These are phyloP conservation scores for Lithobates pipiens DNA, from an alignment of 2,797 vertebrate species.

Conservation along the genomic window DNA sequence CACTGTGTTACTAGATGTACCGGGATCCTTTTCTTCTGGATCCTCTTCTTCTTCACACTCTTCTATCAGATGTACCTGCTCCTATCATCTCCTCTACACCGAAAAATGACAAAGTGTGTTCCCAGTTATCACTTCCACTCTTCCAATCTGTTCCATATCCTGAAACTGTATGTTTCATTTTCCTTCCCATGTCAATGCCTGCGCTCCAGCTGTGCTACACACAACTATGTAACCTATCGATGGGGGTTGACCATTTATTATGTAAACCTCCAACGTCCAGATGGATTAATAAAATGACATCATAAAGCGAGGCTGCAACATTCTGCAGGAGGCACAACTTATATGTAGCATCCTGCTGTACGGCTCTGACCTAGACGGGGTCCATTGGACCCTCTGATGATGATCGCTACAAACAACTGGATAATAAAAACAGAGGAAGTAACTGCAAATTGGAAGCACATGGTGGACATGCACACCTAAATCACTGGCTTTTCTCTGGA, in stretches of 20 bases:
- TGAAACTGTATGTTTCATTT: neutral
- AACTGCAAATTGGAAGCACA: slow-evolving; percentile 36
- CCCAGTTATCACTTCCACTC: neutral
- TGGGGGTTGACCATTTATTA: slow-evolving; percentile 30
- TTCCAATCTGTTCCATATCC: neutral
- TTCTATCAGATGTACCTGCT: no score
- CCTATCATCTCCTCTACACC: no score
- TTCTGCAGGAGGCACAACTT: neutral
- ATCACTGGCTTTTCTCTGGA: slow-evolving; percentile 22
- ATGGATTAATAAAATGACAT: slow-evolving; percentile 48
- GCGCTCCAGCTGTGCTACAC: slow-evolving; percentile 1
- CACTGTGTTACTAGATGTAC: no score
- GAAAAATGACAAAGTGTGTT: no score
- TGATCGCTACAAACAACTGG: slow-evolving; percentile 29
- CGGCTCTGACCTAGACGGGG: slow-evolving; percentile 21
- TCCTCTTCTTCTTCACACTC: no score
- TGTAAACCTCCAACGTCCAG: slow-evolving; percentile 37
- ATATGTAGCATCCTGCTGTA: neutral
- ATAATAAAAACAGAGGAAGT: slow-evolving; percentile 34
- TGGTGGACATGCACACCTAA: slow-evolving; percentile 21
- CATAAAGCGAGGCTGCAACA: slow-evolving; percentile 14
- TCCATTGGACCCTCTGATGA: neutral
- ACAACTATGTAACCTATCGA: neutral
- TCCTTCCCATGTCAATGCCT: slow-evolving; percentile 17
- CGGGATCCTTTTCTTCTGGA: no score